A percentile compares a stretch with the other conserved stretches of the same genome.
These are phyloP conservation scores for Tyria jacobaeae DNA, from an alignment of 2,888 invertebrate genomes.

Conservation along the genomic window DNA sequence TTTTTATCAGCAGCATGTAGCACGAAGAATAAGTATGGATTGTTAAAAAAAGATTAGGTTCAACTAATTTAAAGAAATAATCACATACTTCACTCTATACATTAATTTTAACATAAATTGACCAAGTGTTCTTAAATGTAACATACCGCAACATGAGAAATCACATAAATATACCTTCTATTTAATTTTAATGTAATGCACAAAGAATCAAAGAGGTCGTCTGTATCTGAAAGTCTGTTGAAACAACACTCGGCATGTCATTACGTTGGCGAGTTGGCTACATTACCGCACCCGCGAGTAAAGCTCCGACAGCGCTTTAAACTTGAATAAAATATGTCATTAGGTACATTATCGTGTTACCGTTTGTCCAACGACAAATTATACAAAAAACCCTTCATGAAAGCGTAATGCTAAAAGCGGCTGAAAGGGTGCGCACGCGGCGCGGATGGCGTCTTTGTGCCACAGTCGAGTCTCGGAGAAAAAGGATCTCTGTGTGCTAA, in stretches of 20 bases:
- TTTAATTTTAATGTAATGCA: constrained; percentile 13
- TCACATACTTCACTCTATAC: neutral
- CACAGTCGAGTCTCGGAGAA: constrained; percentile 53
- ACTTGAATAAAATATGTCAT: constrained; percentile 77
- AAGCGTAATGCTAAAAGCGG: constrained; percentile 77
- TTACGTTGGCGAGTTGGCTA: constrained; percentile 41
- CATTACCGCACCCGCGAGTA: constrained; percentile 56
- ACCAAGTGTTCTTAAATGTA: neutral
- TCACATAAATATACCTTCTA: neutral
- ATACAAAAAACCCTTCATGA: constrained; percentile 74
- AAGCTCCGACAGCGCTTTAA: constrained; percentile 61
- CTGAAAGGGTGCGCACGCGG: constrained; percentile 82
- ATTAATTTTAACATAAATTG: neutral
- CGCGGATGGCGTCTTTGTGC: constrained; percentile 56
- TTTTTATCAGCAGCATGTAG: neutral
- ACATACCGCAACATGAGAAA: neutral
- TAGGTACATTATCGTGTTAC: constrained; percentile 75
- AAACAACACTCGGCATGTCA: constrained; percentile 57
- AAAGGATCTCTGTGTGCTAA: constrained; percentile 79
- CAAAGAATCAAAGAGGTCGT: constrained; percentile 11
- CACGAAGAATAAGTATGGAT: neutral
- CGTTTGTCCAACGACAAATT: constrained; percentile 65
- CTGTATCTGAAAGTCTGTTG: constrained; percentile 30
- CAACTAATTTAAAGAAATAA: neutral
- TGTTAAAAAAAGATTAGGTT: neutral